Conservation (phyloP, 2,888 invertebrate species). For the Drosophila gaucha region DNA sequence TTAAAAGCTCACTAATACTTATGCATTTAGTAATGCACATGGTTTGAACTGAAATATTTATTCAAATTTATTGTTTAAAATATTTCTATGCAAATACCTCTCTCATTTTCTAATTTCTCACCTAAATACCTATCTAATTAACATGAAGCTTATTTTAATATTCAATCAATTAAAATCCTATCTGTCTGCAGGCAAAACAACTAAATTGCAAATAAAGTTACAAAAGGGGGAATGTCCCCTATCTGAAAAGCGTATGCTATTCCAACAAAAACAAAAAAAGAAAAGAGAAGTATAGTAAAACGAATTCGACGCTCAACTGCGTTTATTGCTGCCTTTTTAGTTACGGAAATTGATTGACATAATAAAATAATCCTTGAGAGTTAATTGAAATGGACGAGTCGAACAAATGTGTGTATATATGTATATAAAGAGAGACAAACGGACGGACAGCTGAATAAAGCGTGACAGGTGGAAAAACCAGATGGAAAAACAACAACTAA, state of each 20-base stretch:
- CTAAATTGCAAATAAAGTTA: constrained; percentile 18
- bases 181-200: constrained; percentile 28
- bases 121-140: not conserved
- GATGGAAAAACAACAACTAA: constrained; percentile 38
- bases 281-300: constrained; percentile 19
- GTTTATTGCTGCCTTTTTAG: constrained; percentile 70
- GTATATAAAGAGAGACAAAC: not conserved
- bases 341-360: constrained; percentile 78
- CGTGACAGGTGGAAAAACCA: constrained; percentile 54
- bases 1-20: constrained; percentile 3
- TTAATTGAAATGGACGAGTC: constrained; percentile 77
- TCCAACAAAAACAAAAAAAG: not conserved
- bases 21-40: constrained; percentile 5
- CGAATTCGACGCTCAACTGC: constrained; percentile 23
- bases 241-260: no score
- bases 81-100: not conserved
- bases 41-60: not conserved
- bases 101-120: not conserved
- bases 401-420: constrained; percentile 31
- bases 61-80: not conserved
- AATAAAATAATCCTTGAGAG: constrained; percentile 78
- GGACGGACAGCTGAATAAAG: constrained; percentile 38
- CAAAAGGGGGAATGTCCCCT: constrained; percentile 9
- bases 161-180: constrained; percentile 53
- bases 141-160: constrained; percentile 30